Conservation (phyloP, 1,140 invertebrate species). For the Nephila pilipes region DNA sequence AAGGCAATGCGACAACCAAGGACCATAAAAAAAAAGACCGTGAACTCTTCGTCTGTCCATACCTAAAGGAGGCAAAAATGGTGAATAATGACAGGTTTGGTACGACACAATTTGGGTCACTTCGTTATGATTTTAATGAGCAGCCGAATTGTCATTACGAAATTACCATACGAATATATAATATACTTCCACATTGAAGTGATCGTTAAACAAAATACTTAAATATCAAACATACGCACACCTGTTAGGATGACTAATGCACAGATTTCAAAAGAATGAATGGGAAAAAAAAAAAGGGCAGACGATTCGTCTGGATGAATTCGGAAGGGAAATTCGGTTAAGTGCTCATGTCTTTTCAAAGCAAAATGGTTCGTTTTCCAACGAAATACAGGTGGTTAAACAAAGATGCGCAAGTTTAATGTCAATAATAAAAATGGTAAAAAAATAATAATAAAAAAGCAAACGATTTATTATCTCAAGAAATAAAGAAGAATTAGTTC, state of each 20-base stretch:
- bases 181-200: neutral
- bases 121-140: slow-evolving; percentile 48
- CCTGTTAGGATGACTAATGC: neutral
- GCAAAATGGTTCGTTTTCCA: neutral
- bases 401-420: neutral
- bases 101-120: slow-evolving; percentile 45
- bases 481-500: too few relatives aligned
- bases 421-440: neutral
- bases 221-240: neutral
- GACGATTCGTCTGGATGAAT: slow-evolving; percentile 17
- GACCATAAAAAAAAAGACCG: slow-evolving; percentile 15
- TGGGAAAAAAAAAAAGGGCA: neutral
- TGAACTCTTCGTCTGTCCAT: slow-evolving; percentile 35
- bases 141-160: slow-evolving; percentile 19
- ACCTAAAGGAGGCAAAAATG: slow-evolving; percentile 19
- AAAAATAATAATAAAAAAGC: neutral
- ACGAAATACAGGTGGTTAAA: neutral
- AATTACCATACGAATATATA: neutral
- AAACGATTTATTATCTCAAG: neutral
- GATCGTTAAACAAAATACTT: neutral
- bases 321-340: neutral
- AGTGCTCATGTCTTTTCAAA: neutral
- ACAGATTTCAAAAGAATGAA: neutral
- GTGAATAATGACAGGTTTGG: slow-evolving; percentile 57
- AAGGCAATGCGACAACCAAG: neutral